Percentiles rank a stretch among this genome's conserved stretches.
Evolutionary conservation across 1,140 invertebrate genomes (phyloP).

Genomic region (roundworm (Caenorhabditis elegans)): DNA sequence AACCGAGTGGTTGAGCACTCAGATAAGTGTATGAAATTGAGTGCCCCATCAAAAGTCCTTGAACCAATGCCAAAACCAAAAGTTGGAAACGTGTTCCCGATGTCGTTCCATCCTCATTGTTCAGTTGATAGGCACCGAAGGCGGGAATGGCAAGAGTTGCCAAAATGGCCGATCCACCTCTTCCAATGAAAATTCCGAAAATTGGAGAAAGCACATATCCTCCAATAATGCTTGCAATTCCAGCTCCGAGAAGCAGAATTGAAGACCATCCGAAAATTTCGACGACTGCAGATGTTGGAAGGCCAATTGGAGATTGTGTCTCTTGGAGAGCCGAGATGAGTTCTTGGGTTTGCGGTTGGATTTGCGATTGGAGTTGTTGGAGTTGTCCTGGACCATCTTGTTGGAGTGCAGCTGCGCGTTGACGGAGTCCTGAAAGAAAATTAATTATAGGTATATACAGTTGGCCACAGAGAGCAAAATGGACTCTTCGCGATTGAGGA

Average conservation of each 20-base stretch:
- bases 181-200: conserved; percentile 15
- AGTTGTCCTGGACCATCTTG: conserved; percentile 4
- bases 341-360: conserved; percentile 20
- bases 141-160: not conserved
- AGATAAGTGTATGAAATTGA: conserved; percentile 5
- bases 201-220: conserved; percentile 18
- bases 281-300: not conserved
- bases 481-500: too few species aligned
- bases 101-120: not conserved
- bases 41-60: conserved; percentile 14
- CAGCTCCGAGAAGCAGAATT: not conserved
- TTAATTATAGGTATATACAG: not conserved
- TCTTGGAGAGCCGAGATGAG: not conserved
- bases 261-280: conserved; percentile 23
- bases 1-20: not conserved
- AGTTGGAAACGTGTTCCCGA: not conserved
- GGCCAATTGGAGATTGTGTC: not conserved
- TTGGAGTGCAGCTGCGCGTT: not conserved
- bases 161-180: not conserved
- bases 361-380: conserved; percentile 8
- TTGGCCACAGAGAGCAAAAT: not conserved
- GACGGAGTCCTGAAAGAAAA: not conserved
- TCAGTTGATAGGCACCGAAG: not conserved
- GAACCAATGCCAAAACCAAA: not conserved
- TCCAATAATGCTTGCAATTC: not conserved